A percentile compares a stretch with the other conserved stretches of the same genome.
Evolutionary conservation across 1,140 invertebrate species (phyloP).

Genomic region (Drosophila melanica): DNA sequence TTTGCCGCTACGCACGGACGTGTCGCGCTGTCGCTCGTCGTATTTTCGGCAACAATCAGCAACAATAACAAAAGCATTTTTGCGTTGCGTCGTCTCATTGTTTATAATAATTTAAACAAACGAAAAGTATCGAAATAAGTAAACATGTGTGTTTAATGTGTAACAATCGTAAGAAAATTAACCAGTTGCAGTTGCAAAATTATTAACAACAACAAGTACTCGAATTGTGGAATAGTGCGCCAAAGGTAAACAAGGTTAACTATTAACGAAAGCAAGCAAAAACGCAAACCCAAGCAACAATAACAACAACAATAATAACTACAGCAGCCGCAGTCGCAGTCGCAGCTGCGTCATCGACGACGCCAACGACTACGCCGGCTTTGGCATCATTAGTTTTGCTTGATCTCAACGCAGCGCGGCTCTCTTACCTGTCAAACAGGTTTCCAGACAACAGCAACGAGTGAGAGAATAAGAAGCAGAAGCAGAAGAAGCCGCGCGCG

Average conservation of each 20-base stretch:
- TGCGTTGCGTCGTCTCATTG: conserved; percentile 44
- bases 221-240: conserved; percentile 8
- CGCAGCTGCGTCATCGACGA: conserved; percentile 50
- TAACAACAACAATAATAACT: conserved; percentile 30
- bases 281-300: conserved; percentile 43
- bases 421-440: conserved; percentile 74
- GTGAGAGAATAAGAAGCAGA: conserved; percentile 20
- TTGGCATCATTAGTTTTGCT: conserved; percentile 63
- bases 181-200: conserved; percentile 19
- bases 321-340: conserved; percentile 20
- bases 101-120: conserved; percentile 18
- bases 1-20: conserved; percentile 51
- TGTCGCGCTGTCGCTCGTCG: conserved; percentile 47
- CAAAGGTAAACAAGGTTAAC: conserved; percentile 24
- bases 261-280: conserved; percentile 26
- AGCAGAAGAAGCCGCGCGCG: conserved; percentile 36
- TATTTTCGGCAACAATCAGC: conserved; percentile 28
- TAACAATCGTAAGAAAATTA: conserved; percentile 32
- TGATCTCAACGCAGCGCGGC: conserved; percentile 37
- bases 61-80: conserved; percentile 39
- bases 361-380: conserved; percentile 61
- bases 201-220: conserved; percentile 14
- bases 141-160: conserved; percentile 6
- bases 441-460: conserved; percentile 50
- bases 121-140: background rate